Evolutionary conservation across 2,888 invertebrate species (phyloP), one percentile per base, ranked within the genome.

Genomic region (Teleogryllus oceanicus): DNA sequence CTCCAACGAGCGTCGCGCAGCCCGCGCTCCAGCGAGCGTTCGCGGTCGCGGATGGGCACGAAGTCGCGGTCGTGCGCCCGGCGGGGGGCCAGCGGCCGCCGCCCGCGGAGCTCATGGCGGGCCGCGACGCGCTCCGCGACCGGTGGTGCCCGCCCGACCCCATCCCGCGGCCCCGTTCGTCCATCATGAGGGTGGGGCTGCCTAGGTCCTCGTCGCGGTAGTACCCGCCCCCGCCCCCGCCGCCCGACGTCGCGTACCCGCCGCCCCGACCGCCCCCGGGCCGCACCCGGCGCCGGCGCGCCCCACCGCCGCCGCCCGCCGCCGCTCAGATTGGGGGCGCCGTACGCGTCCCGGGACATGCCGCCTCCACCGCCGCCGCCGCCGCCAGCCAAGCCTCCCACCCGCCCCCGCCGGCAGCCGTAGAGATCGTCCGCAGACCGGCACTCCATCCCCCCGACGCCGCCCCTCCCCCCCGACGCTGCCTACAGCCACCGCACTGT

Each of bases 31-130:
- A 92, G 87, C 80, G 91, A 91, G 81, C 92, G 89, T 85, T 92
- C 91, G 86, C 94, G 87, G 87, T 95, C 92, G 85, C 95, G 89
- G 83, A 94, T 94, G 82, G 96, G 96, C 84, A 96, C 92, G 89
- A 96, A 96, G 88, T 96, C 95, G 84, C 96, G 91, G 87, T 94
- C 94, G 87, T 93, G 93, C 81, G 90, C 86, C 85, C 91, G 82
- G 87, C 88, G 80, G 91, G 91, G 82, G 92, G 88, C 92, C 84
- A 94, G 89, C 84, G 94, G 81, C 87, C 88, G 84, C 86, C 87
- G 83, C 87, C 85, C 81, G 85, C 85, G 83, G 86, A 85, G 82
- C 86, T 85, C 85, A 88, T 87, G 85, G 92, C 91, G 84, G 92
- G 94, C 86, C 94, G 89, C 84, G 93, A 94, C 85, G 94, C 94